Conservation (phyloP, 2,888 invertebrate genomes). For the Odontomyia ornata region DNA sequence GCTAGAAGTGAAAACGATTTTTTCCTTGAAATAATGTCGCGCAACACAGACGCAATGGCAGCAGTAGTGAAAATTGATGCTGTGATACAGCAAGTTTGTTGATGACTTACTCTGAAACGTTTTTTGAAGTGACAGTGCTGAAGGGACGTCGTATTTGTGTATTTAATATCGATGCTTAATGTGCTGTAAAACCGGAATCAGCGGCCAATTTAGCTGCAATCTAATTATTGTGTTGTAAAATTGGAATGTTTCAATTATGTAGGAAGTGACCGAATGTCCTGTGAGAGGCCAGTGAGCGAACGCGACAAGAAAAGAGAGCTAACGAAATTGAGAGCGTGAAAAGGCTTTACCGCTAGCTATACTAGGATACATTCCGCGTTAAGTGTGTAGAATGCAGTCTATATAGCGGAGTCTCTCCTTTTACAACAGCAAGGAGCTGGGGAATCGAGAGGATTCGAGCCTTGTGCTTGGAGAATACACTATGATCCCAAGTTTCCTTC, state of each 20-base stretch:
- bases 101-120: neutral
- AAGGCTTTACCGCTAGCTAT: conserved; percentile 5
- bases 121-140: neutral
- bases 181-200: conserved; percentile 16
- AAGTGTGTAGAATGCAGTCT: neutral
- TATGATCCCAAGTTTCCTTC: conserved; percentile 9
- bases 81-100: neutral
- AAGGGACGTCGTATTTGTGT: neutral
- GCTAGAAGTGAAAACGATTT: neutral
- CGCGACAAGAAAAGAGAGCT: conserved; percentile 25
- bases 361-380: neutral
- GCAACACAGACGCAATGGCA: conserved; percentile 42
- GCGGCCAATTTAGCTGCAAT: neutral
- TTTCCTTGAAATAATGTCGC: conserved; percentile 19
- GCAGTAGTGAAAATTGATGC: conserved; percentile 21
- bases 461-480: conserved; percentile 17
- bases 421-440: conserved; percentile 2
- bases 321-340: conserved; percentile 2
- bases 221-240: conserved; percentile 41
- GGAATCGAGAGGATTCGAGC: conserved; percentile 23
- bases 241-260: conserved; percentile 42
- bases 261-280: conserved; percentile 35
- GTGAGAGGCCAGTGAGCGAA: conserved; percentile 4
- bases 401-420: conserved; percentile 24
- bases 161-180: neutral